Base-by-base conservation (phyloP, 2,113 vertebrate genomes). In the Chaetodon trifascialis region DNA sequence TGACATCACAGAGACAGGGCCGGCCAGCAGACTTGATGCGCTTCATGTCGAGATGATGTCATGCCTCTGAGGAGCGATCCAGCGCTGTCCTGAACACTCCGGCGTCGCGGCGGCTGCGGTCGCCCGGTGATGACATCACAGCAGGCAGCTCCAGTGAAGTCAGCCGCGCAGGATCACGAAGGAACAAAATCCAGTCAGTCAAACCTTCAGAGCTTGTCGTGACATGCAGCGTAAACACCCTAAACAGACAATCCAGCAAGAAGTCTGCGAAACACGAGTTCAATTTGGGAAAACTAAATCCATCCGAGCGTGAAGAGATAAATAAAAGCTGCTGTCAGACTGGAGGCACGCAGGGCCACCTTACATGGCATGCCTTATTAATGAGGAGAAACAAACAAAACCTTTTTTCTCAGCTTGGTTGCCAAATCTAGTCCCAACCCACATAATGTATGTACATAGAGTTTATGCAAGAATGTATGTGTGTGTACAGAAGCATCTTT, bases 341-440 rank as follows among this genome's bases (percentile, higher is more conserved):
- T 11, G 76, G 44, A 64, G 68, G 71, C 73, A 55, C 76, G 59
- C 73, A 11, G 44, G 62, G 74, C 76, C 82, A 38, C 71, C 49
- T 17, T 16, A 55, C 84, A 86, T 63, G 84, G 82, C 86, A 86
- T 80, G 88, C 88, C 89, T 92, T 90, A 91, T 70, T 60, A 38
- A 80, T 2, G 64, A 75, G 62, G 9, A 14, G 21, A 12, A 73
- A 12, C 16, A 30, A 16, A 69, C 65, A 11, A 25, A 80, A 65
- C 7, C 52, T 11, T 56, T 73, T 55, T 51, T 40, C 59, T 81
- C 83, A 47, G 52, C 59, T 36, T 12, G 78, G 77, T 82, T 88
- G 86, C 73, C 85, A 90, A 86, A 83, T 83, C 38, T 16, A 62
- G 52, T 62, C 87, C 85, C 86, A 84, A 81, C 59, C 79, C 83